Conservation (phyloP, 2,888 invertebrate species). For the Helobdella robusta region DNA sequence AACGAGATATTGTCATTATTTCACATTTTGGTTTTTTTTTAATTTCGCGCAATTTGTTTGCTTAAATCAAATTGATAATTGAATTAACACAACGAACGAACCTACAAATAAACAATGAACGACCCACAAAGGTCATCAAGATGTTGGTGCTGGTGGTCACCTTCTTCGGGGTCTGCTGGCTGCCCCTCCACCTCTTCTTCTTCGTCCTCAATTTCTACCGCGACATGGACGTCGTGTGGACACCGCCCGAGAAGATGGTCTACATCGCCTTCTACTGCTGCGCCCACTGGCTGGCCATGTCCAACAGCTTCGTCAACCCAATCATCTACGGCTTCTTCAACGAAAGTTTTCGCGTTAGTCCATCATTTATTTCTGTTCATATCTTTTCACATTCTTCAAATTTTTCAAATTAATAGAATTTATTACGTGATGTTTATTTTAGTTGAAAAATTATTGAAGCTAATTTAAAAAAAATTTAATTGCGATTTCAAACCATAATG, state of each 20-base stretch:
- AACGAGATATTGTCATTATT: too few relatives aligned
- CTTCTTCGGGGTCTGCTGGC: constrained; percentile 47
- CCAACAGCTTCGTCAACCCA: constrained; percentile 48
- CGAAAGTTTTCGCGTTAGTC: constrained; percentile 46
- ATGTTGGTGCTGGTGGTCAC: constrained; percentile 46
- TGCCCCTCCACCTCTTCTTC: constrained; percentile 44
- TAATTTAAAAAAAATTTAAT: too few relatives aligned
- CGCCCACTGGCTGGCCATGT: constrained; percentile 48
- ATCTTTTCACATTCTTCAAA: too few relatives aligned
- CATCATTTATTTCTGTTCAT: background rate
- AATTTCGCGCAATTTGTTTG: too few relatives aligned
- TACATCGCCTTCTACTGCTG: constrained; percentile 37
- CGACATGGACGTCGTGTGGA: background rate
- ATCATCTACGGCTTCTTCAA: constrained; percentile 48
- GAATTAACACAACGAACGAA: too few relatives aligned
- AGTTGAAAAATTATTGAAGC: background rate
- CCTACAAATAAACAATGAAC: too few relatives aligned
- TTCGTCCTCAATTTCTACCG: constrained; percentile 40
- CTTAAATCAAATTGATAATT: background rate
- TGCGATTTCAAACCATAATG: too few relatives aligned
- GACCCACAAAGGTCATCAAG: constrained; percentile 43
- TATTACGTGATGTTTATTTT: background rate
- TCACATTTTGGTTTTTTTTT: too few relatives aligned
- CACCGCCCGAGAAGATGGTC: background rate
- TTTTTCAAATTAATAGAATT: too few relatives aligned